A percentile compares a stretch with the other conserved stretches of the same genome.
Evolutionary conservation across 2,888 invertebrate genomes (phyloP).

Genomic region (Parnassius mnemosyne): DNA sequence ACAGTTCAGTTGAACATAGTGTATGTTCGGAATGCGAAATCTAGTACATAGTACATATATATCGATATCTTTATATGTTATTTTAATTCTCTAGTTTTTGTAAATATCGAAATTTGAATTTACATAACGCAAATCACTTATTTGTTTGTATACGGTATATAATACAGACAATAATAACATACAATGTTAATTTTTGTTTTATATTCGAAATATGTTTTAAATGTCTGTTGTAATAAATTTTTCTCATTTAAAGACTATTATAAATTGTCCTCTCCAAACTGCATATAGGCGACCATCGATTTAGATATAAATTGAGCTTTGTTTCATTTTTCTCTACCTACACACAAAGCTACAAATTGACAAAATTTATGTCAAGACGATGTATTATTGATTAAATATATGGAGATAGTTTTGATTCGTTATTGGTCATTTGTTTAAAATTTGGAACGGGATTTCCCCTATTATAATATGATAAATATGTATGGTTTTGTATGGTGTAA

Average conservation of each 20-base stretch:
- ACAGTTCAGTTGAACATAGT: too few relatives aligned
- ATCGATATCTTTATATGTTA: too few relatives aligned
- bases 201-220: too few relatives aligned
- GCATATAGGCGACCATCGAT: constrained; percentile 19
- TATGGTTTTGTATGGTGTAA: constrained; percentile 22
- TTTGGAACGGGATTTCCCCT: constrained; percentile 29
- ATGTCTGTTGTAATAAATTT: too few relatives aligned
- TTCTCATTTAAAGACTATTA: neutral
- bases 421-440: constrained; percentile 45
- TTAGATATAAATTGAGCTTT: constrained; percentile 26
- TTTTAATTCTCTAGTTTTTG: too few relatives aligned
- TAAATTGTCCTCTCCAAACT: neutral
- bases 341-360: constrained; percentile 23
- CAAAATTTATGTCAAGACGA: constrained; percentile 23
- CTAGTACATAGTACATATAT: too few relatives aligned
- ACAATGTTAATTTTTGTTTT: too few relatives aligned
- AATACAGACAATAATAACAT: too few relatives aligned
- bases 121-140: too few relatives aligned
- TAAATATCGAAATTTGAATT: too few relatives aligned
- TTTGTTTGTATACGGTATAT: too few relatives aligned
- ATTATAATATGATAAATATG: constrained; percentile 24
- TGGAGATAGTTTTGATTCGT: constrained; percentile 23
- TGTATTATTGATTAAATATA: constrained; percentile 27
- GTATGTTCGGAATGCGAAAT: too few relatives aligned
- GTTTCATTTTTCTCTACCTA: constrained; percentile 24